Evolutionary conservation across 2,113 vertebrate genomes (phyloP).

Genomic region (Forbesichthys papilliferus): DNA sequence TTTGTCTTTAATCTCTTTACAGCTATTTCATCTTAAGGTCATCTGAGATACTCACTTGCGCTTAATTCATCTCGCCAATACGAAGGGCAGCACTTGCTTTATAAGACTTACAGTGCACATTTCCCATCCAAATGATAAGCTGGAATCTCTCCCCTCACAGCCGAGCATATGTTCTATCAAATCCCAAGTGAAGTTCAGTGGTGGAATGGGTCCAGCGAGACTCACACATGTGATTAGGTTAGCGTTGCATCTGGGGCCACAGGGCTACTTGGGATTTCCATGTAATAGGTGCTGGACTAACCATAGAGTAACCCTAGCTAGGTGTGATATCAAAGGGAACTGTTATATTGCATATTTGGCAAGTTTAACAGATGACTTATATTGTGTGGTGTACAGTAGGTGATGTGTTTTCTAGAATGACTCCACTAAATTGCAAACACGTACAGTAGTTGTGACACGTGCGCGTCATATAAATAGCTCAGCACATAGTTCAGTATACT

Average conservation of each 20-base stretch:
- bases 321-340: not conserved
- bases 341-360: not conserved
- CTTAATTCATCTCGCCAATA: conserved; percentile 2
- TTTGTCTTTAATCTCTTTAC: not conserved
- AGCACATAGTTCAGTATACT: too few relatives aligned
- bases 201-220: not conserved
- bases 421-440: not conserved
- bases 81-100: not conserved
- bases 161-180: conserved; percentile 5
- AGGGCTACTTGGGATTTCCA: not conserved
- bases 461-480: not conserved
- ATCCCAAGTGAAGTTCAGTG: not conserved
- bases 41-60: conserved; percentile 7
- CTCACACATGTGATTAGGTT: not conserved
- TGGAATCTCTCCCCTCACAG: conserved; percentile 1
- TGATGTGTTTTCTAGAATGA: too few relatives aligned
- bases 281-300: conserved; percentile 6
- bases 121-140: not conserved
- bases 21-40: not conserved
- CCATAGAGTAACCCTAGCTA: not conserved
- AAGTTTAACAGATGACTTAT: not conserved
- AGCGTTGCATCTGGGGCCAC: conserved; percentile 1
- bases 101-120: not conserved
- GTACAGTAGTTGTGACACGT: not conserved
- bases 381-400: not conserved